A percentile compares a stretch with the other conserved stretches of the same genome.
Evolutionary conservation across 2,888 invertebrate genomes (phyloP).

Genomic region (Drosophila acutilabella): DNA sequence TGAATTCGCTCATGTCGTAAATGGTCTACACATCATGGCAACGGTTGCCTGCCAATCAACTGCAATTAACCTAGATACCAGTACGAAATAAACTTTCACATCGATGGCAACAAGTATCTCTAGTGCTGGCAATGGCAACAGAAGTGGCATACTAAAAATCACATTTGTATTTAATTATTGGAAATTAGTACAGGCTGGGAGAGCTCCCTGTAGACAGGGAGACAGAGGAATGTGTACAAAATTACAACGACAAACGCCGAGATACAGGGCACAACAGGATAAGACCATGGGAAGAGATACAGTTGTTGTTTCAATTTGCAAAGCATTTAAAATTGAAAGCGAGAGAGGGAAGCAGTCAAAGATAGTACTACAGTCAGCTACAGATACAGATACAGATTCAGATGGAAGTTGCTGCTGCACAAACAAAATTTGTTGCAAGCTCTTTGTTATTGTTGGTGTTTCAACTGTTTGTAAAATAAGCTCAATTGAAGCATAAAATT

Average conservation of each 20-base stretch:
- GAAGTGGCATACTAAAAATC: conserved; percentile 55
- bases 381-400: conserved; percentile 12
- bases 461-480: conserved; percentile 62
- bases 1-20: conserved; percentile 39
- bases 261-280: neutral
- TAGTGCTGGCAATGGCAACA: conserved; percentile 23
- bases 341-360: neutral
- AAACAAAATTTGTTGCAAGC: conserved; percentile 38
- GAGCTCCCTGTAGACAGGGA: conserved; percentile 22
- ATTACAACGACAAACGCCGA: conserved; percentile 22
- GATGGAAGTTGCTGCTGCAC: conserved; percentile 4
- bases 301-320: conserved; percentile 22
- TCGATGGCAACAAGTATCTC: conserved; percentile 56
- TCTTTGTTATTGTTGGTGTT: conserved; percentile 14
- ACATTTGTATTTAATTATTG: conserved; percentile 68
- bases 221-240: conserved; percentile 33
- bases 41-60: conserved; percentile 56
- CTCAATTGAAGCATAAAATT: conserved; percentile 78
- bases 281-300: conserved; percentile 2
- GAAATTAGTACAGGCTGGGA: conserved; percentile 57
- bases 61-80: conserved; percentile 67
- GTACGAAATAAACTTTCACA: conserved; percentile 21
- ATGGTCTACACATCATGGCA: conserved; percentile 44
- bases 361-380: neutral
- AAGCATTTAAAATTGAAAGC: conserved; percentile 34